phyloP scores from a whole-genome alignment of 2,113 vertebrate genomes.

The Caloenas nicobarica region DNA sequence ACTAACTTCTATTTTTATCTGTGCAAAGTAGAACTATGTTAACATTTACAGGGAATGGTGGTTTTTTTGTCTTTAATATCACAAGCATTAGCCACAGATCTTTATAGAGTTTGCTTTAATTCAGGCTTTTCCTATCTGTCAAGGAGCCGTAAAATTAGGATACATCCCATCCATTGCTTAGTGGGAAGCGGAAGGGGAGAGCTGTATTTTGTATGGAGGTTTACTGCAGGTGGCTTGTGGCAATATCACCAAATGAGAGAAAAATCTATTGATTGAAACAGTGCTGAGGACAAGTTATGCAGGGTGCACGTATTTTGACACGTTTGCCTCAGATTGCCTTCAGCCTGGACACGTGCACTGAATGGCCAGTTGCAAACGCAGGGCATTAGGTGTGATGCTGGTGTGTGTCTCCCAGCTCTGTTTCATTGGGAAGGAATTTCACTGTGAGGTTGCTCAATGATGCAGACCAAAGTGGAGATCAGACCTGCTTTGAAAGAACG shows the following conservation, averaged over 20 bases:
- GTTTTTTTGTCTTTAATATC: not conserved
- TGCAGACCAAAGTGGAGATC: not conserved
- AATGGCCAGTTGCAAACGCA: not conserved
- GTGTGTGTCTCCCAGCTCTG: not conserved
- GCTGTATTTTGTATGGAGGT: not conserved
- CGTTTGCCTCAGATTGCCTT: not conserved
- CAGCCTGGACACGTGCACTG: not conserved
- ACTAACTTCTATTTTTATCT: constrained; percentile 17
- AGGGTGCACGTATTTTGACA: not conserved
- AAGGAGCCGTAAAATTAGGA: constrained; percentile 29
- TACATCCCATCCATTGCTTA: not conserved
- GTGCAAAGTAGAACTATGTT: not conserved
- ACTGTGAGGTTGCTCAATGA: not conserved
- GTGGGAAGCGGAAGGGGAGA: not conserved
- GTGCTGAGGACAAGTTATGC: not conserved
- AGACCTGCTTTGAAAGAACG: not conserved
- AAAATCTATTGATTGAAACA: not conserved
- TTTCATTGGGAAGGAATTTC: not conserved
- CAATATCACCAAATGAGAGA: not conserved
- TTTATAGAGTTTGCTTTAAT: constrained; percentile 17
- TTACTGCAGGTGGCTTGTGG: not conserved
- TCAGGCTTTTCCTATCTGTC: constrained; percentile 14
- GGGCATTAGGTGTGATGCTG: fast-evolving
- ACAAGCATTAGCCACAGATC: not conserved
- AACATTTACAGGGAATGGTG: not conserved